A percentile compares a stretch with the other conserved stretches of the same genome.
These are phyloP conservation scores for Apis mellifera DNA, from an alignment of 1,140 invertebrate genomes.

Conservation along the genomic window DNA sequence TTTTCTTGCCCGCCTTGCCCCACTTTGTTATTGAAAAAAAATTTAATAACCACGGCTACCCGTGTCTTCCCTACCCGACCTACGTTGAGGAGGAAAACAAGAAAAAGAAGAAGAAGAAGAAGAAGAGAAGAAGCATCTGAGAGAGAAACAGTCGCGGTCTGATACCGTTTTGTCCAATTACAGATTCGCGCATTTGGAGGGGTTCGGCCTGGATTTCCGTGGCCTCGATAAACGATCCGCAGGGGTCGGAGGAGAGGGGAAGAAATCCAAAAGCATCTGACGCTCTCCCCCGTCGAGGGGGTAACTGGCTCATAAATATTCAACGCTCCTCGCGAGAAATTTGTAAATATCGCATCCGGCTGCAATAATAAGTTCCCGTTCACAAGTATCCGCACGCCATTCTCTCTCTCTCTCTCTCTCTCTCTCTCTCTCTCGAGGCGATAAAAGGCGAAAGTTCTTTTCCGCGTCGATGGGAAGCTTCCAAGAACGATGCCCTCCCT, in stretches of 20 bases:
- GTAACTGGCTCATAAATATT: constrained; percentile 17
- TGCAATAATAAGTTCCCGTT: constrained; percentile 12
- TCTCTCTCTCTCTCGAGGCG: not conserved
- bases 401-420: too few species aligned
- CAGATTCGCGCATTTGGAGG: not conserved
- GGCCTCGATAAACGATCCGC: not conserved
- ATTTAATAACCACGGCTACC: constrained; percentile 54
- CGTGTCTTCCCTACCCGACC: not conserved
- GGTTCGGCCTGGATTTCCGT: too few species aligned
- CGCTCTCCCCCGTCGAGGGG: not conserved
- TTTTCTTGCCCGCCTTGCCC: not conserved
- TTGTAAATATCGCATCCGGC: constrained; percentile 20
- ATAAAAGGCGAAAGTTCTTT: not conserved
- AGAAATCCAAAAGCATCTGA: constrained; percentile 14
- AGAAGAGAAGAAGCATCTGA: not conserved
- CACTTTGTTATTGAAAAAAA: constrained; percentile 53
- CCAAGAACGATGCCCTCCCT: not conserved
- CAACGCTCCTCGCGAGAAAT: constrained; percentile 10
- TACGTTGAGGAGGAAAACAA: not conserved
- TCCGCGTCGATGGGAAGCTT: not conserved
- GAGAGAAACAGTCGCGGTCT: not conserved
- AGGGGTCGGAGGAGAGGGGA: not conserved
- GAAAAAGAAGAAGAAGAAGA: not conserved
- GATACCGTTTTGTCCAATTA: constrained; percentile 12
- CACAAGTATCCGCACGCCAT: not conserved